phyloP scores from a whole-genome alignment of 2,113 vertebrate genomes.

The Marmota flaviventris region DNA sequence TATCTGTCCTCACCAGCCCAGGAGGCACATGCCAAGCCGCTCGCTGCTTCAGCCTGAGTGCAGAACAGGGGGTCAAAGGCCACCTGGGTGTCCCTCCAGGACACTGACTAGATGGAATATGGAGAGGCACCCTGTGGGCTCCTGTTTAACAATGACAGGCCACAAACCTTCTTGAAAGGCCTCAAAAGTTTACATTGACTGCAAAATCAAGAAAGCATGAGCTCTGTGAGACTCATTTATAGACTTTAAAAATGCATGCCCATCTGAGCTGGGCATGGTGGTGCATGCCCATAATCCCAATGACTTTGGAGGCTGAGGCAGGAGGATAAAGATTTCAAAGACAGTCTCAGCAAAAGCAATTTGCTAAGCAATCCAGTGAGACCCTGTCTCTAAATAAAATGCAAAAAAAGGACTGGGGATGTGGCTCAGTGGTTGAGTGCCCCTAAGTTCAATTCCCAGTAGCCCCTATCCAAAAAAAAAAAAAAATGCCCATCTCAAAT shows the following conservation, averaged over 20 bases:
- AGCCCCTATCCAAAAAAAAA: too few relatives aligned
- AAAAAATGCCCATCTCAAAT: not conserved
- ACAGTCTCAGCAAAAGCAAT: too few relatives aligned
- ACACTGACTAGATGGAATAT: not conserved
- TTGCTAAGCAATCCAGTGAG: too few relatives aligned
- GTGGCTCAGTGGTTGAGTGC: too few relatives aligned
- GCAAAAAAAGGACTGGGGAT: too few relatives aligned
- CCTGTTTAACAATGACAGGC: not conserved
- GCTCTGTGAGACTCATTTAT: not conserved
- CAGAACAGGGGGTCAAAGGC: not conserved
- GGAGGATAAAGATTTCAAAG: too few relatives aligned
- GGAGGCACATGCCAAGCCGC: not conserved
- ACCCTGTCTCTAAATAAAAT: too few relatives aligned
- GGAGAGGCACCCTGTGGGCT: not conserved
- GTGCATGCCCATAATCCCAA: too few relatives aligned
- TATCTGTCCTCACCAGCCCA: too few relatives aligned
- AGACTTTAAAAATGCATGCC: not conserved
- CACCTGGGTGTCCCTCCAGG: not conserved
- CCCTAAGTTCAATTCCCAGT: too few relatives aligned
- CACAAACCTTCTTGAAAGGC: not conserved
- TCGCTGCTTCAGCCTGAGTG: not conserved
- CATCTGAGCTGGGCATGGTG: too few relatives aligned
- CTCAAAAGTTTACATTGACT: not conserved
- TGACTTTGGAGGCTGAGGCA: too few relatives aligned
- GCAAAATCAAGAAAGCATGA: slow-evolving; percentile 40